Conservation (phyloP, 2,113 vertebrate species). For the Catharus fuscescens region DNA sequence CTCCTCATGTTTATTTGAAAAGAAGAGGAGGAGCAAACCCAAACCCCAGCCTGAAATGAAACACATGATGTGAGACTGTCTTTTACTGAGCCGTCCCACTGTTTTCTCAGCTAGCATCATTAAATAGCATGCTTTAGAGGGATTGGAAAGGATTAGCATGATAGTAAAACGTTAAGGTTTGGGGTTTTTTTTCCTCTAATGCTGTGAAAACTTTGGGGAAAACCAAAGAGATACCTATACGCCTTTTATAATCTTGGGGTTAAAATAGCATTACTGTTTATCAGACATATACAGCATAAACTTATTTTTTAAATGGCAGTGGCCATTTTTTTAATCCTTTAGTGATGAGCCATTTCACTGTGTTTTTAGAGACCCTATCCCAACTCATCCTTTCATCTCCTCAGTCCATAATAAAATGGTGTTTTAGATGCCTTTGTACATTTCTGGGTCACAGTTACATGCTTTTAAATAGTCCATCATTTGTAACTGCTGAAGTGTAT, state of each 20-base stretch:
- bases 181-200: neutral
- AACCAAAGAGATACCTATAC: neutral
- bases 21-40: neutral
- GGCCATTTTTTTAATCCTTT: neutral
- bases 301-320: neutral
- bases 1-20: neutral
- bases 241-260: neutral
- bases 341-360: neutral
- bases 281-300: neutral
- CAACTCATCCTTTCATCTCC: neutral
- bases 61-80: neutral
- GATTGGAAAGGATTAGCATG: neutral
- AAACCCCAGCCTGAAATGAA: neutral
- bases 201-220: neutral
- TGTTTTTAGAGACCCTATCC: neutral
- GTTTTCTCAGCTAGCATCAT: neutral
- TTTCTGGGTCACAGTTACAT: neutral
- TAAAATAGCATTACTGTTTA: neutral
- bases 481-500: neutral
- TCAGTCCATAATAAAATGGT: neutral
- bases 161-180: neutral
- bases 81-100: neutral
- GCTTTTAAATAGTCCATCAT: slow-evolving; percentile 1
- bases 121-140: neutral
- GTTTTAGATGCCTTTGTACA: neutral